Conservation (phyloP, 2,888 invertebrate genomes). For the Folsomia manolachei region DNA sequence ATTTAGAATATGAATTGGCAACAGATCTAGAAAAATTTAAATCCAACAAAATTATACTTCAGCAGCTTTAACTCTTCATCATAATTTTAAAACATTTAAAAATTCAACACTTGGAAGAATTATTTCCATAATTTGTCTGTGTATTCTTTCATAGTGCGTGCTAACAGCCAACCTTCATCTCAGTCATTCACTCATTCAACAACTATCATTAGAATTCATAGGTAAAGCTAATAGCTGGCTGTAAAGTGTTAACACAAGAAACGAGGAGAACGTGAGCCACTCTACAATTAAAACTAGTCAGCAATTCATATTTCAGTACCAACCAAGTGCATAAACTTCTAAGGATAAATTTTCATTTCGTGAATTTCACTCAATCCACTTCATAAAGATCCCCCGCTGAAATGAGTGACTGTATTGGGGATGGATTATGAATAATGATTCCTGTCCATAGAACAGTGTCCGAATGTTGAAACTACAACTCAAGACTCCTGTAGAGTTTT, state of each 20-base stretch:
- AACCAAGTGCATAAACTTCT: neutral
- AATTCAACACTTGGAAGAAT: too few species aligned
- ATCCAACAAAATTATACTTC: too few species aligned
- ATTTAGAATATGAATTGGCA: too few species aligned
- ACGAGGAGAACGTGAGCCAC: conserved; percentile 7
- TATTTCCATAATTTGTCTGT: too few species aligned
- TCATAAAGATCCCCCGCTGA: neutral
- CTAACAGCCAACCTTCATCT: too few species aligned
- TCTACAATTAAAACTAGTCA: neutral
- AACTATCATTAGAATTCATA: neutral
- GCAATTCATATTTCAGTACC: neutral
- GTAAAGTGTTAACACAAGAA: conserved; percentile 4
- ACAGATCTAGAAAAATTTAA: too few species aligned
- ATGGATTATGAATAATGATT: conserved; percentile 7
- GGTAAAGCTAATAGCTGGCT: neutral
- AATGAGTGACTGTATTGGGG: neutral
- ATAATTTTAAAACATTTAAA: too few species aligned
- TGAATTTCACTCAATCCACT: neutral
- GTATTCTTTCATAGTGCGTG: too few species aligned
- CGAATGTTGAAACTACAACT: neutral
- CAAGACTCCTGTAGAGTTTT: neutral
- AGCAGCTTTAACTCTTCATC: too few species aligned
- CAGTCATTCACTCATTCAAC: neutral
- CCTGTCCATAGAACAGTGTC: neutral
- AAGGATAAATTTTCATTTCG: neutral